Evolutionary conservation across 2,888 invertebrate species (phyloP), one percentile per base, ranked within the genome.

Genomic region (Amiota communis): DNA sequence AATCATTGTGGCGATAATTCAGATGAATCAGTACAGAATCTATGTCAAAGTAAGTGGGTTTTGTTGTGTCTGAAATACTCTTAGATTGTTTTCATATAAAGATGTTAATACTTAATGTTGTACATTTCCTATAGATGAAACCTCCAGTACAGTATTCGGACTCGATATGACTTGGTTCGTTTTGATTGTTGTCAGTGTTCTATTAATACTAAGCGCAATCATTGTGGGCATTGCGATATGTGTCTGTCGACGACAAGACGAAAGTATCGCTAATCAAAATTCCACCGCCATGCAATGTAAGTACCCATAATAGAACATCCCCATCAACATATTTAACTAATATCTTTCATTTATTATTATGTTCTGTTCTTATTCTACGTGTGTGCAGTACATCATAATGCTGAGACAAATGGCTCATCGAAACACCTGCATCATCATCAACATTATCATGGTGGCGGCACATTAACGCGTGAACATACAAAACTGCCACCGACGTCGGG

Each of bases 1-100:
- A 96, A 97, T 91, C 97, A 98, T 90, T 98, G 98, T 90, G 97
- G 95, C 69, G 97, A 98, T 90, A 96, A 95, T 79, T 97, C 97
- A 69, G 98, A 98, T 88, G 98, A 98, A 91, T 94, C 95, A 81
- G 93, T 95, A 86, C 94, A 95, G 85, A 93, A 94, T 77, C 92
- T 95, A 82, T 98, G 98, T 91, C 94, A 95, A 90, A 95, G 97
- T 97, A 90, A 93, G 93, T 92, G n/a, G n/a, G n/a, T n/a, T n/a
- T n/a, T 77, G 48, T 67, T 56, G n/a, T n/a, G n/a, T n/a, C 11
- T 12, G 1, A 1, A 1, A 57, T 17, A 57, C 23, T 36, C 36
- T 36, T 36, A 6, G 4, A 36, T 36, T 36, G 36, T 36, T 36
- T 36, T 36, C 36, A 36, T 23, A 3, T 23, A 23, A 23, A 23